Conservation (phyloP, 2,113 vertebrate species). For the Agapornis roseicollis region DNA sequence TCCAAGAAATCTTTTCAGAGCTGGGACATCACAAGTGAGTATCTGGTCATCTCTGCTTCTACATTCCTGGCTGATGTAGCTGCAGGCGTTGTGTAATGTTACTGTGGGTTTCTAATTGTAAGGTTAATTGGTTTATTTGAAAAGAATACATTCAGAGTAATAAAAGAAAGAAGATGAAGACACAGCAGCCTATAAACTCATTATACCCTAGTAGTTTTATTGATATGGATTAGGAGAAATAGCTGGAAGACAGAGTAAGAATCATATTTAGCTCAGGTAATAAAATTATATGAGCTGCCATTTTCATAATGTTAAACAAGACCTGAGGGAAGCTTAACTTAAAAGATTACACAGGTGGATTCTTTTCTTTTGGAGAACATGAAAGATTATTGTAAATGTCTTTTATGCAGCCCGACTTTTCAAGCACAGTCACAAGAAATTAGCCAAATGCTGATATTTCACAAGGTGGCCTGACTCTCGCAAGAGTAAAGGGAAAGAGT, state of each 20-base stretch:
- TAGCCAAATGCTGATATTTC: not conserved
- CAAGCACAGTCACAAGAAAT: slow-evolving; percentile 29
- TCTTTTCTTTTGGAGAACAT: slow-evolving; percentile 42
- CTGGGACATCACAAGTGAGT: not conserved
- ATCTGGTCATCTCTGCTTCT: not conserved
- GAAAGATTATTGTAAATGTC: slow-evolving; percentile 47
- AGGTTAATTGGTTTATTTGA: slow-evolving; percentile 40
- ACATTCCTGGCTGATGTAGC: not conserved
- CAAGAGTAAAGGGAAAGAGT: not conserved
- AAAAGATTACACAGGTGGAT: slow-evolving; percentile 53
- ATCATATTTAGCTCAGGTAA: slow-evolving; percentile 54
- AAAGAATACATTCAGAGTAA: not conserved
- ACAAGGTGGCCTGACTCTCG: not conserved
- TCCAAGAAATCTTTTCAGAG: not conserved
- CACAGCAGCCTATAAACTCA: slow-evolving; percentile 32
- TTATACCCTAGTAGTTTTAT: slow-evolving; percentile 29
- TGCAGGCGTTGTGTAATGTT: not conserved
- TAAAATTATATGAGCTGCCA: slow-evolving; percentile 62
- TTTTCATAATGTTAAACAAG: slow-evolving; percentile 63
- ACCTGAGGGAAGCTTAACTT: slow-evolving; percentile 54
- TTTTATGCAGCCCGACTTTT: not conserved
- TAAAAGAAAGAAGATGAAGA: slow-evolving; percentile 25
- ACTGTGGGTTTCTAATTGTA: slow-evolving; percentile 1
- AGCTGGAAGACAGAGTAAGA: slow-evolving; percentile 56
- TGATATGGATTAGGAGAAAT: slow-evolving; percentile 52